phyloP scores from a whole-genome alignment of 2,888 invertebrate species.

The Callinectes sapidus region DNA sequence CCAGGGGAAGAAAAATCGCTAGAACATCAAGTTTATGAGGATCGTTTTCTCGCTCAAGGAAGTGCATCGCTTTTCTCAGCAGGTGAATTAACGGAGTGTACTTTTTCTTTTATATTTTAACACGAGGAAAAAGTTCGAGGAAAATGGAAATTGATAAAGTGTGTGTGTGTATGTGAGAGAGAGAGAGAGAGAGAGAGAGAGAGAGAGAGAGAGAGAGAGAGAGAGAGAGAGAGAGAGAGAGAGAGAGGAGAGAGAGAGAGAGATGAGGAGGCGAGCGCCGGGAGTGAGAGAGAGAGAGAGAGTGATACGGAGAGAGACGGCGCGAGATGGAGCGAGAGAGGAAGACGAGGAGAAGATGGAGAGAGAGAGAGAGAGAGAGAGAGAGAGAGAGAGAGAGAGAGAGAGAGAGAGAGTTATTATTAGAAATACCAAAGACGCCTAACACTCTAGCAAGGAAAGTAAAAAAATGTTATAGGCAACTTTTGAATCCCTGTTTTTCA shows the following conservation, averaged over 20 bases:
- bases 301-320: no score
- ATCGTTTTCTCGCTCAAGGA: neutral
- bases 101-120: neutral
- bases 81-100: neutral
- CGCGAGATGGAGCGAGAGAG: no score
- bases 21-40: neutral
- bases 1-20: neutral
- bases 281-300: no score
- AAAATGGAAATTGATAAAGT: neutral
- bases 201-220: no score
- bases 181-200: no score
- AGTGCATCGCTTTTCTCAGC: neutral
- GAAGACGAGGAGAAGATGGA: no score
- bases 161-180: constrained; percentile 24
- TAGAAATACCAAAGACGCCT: neutral
- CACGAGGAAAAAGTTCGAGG: neutral
- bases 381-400: no score
- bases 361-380: no score
- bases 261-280: no score
- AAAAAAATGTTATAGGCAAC: neutral
- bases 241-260: no score
- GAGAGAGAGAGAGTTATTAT: no score
- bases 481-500: neutral
- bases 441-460: neutral
- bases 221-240: no score